Evolutionary conservation across 2,888 invertebrate species (phyloP).

Genomic region (Magallana nippona): DNA sequence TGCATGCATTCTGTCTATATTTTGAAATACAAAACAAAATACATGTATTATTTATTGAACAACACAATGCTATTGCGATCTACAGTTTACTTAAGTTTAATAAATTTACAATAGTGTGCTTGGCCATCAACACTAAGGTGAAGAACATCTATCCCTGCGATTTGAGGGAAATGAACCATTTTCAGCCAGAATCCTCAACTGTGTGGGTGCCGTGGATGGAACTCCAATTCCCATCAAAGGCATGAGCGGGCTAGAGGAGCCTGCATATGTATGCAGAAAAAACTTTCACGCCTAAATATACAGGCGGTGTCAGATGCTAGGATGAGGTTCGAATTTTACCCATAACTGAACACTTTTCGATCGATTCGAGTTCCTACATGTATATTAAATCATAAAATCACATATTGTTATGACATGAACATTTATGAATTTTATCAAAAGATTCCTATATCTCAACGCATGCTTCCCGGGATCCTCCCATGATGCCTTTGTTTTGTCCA

Average conservation of each 20-base stretch:
- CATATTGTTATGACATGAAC: neutral
- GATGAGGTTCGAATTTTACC: neutral
- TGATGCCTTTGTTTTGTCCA: neutral
- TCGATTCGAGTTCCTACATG: too few species aligned
- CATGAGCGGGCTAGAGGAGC: neutral
- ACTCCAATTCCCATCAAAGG: neutral
- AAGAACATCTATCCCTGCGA: neutral
- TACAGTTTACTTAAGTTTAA: too few species aligned
- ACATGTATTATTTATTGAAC: too few species aligned
- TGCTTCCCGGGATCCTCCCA: neutral
- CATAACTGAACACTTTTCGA: too few species aligned
- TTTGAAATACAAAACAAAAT: too few species aligned
- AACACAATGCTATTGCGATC: too few species aligned
- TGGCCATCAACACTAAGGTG: neutral
- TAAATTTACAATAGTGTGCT: neutral
- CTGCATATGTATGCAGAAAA: neutral
- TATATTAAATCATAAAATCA: too few species aligned
- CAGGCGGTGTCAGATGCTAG: neutral
- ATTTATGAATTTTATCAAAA: too few species aligned
- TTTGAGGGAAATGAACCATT: neutral
- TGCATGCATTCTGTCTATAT: too few species aligned
- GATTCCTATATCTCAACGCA: too few species aligned
- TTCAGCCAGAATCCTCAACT: neutral
- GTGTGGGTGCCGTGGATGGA: slow-evolving; percentile 1
- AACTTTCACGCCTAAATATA: neutral